These are phyloP conservation scores for Drosophila tripunctata DNA, from an alignment of 2,888 invertebrate species.

Conservation along the genomic window DNA sequence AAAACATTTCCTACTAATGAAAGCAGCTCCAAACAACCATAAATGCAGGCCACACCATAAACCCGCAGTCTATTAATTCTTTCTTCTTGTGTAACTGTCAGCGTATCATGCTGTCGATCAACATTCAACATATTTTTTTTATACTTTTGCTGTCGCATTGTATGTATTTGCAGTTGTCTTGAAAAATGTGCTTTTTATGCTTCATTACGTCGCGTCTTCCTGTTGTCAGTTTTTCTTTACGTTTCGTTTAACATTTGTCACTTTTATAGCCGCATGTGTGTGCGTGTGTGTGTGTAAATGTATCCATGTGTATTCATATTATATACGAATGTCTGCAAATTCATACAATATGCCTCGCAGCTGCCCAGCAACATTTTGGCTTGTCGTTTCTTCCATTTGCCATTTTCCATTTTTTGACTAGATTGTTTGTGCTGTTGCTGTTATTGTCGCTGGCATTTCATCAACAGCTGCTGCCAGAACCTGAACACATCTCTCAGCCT, in stretches of 20 bases:
- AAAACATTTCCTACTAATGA: too few relatives aligned
- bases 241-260: constrained; percentile 80
- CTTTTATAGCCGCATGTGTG: constrained; percentile 71
- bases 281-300: constrained; percentile 17
- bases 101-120: not conserved
- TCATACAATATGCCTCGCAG: constrained; percentile 61
- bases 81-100: not conserved
- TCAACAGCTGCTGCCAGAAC: constrained; percentile 72
- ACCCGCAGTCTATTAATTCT: too few relatives aligned
- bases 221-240: constrained; percentile 78
- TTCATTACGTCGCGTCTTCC: constrained; percentile 78
- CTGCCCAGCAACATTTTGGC: constrained; percentile 73
- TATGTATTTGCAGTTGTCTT: constrained; percentile 62
- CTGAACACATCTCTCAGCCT: constrained; percentile 61
- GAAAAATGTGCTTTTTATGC: constrained; percentile 79
- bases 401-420: constrained; percentile 18
- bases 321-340: constrained; percentile 43
- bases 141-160: constrained; percentile 10
- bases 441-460: constrained; percentile 70
- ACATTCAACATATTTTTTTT: not conserved
- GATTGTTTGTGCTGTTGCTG: constrained; percentile 45
- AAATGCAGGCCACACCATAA: too few relatives aligned
- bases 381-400: constrained; percentile 36
- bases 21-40: too few relatives aligned
- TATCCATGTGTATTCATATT: constrained; percentile 24